Conservation (phyloP, 2,888 invertebrate genomes). For the Byasa hedistus region DNA sequence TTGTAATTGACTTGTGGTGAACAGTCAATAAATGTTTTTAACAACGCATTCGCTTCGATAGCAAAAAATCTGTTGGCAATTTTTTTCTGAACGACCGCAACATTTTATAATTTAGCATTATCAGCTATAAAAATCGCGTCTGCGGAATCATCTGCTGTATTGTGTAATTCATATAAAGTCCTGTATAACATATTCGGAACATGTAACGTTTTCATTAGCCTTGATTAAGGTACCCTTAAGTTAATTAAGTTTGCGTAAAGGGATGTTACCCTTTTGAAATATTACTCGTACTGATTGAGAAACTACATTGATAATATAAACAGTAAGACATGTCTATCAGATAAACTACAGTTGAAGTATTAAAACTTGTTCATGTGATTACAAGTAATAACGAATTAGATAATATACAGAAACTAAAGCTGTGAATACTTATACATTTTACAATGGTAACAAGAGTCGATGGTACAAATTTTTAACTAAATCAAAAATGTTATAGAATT, state of each 20-base stretch:
- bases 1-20: conserved; percentile 71
- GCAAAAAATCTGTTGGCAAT: conserved; percentile 7
- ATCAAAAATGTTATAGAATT: too few species aligned
- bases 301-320: neutral
- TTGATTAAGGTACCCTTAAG: conserved; percentile 55
- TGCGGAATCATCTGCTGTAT: too few species aligned
- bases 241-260: conserved; percentile 42
- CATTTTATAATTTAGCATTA: neutral
- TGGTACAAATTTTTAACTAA: too few species aligned
- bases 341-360: neutral
- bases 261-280: conserved; percentile 39
- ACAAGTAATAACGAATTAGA: too few species aligned
- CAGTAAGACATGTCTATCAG: neutral
- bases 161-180: conserved; percentile 4
- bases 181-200: conserved; percentile 46
- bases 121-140: too few species aligned
- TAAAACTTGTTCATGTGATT: too few species aligned
- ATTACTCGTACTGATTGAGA: conserved; percentile 31
- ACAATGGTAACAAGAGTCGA: too few species aligned
- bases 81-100: neutral
- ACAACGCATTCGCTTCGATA: conserved; percentile 26
- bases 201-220: conserved; percentile 55
- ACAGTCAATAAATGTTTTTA: conserved; percentile 59
- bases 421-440: too few species aligned
- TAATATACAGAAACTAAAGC: too few species aligned